phyloP scores from a whole-genome alignment of 2,797 vertebrate species.

The Huso huso region DNA sequence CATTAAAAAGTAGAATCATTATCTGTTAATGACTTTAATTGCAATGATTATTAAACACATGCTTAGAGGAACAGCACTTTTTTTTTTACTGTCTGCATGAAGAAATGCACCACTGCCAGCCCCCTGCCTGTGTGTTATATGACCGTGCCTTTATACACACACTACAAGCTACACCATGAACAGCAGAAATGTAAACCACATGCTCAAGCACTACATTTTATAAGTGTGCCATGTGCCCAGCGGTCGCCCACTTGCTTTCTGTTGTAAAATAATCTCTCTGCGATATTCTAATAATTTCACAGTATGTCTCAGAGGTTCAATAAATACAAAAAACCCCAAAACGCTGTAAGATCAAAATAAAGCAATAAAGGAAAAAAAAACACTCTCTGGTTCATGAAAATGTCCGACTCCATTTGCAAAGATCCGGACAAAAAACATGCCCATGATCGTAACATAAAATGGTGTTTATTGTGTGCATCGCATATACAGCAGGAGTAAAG shows the following conservation, averaged over 20 bases:
- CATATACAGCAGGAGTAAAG: background rate
- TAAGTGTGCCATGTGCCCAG: background rate
- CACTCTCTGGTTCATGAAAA: slow-evolving; percentile 6
- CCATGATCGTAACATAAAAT: background rate
- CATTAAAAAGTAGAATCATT: background rate
- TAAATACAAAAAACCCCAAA: background rate
- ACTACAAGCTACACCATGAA: background rate
- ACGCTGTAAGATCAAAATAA: background rate
- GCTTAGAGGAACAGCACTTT: background rate
- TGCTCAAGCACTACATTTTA: slow-evolving; percentile 4
- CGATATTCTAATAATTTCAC: background rate
- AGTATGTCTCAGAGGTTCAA: slow-evolving; percentile 3
- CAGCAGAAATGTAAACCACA: slow-evolving; percentile 1
- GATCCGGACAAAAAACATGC: background rate
- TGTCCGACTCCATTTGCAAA: slow-evolving; percentile 5
- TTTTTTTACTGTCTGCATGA: background rate
- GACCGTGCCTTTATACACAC: background rate
- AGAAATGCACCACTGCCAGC: background rate
- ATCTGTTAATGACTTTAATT: background rate
- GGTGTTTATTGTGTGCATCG: background rate
- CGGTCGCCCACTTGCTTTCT: background rate
- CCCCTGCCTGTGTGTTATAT: background rate
- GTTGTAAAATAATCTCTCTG: background rate
- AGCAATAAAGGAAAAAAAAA: slow-evolving; percentile 5
- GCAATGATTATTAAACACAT: background rate